Evolutionary conservation across 2,797 vertebrate species (phyloP).

Genomic region (Pelochelys cantorii): DNA sequence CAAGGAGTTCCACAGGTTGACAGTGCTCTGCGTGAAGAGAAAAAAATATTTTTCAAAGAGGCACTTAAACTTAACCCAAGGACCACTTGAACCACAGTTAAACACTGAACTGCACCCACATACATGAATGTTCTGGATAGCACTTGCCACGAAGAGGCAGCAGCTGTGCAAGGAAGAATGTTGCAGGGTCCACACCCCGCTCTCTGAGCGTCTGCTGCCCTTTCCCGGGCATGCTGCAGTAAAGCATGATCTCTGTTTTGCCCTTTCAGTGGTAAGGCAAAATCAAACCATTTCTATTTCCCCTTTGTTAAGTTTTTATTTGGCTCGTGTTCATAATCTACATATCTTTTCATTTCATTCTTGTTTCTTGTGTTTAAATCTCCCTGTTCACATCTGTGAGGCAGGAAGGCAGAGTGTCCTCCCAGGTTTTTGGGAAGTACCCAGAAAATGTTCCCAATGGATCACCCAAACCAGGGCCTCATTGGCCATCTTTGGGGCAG

Average conservation of each 20-base stretch:
- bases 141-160: rapidly evolving
- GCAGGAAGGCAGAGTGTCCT: not conserved
- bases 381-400: rapidly evolving
- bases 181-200: not conserved
- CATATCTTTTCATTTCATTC: not conserved
- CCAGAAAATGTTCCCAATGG: not conserved
- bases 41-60: too few relatives aligned
- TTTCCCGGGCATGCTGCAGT: not conserved
- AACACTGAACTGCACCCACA: too few relatives aligned
- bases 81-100: too few relatives aligned
- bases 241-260: not conserved
- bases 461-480: rapidly evolving
- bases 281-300: not conserved
- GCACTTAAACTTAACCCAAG: too few relatives aligned
- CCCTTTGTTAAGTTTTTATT: conserved; percentile 32
- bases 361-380: not conserved
- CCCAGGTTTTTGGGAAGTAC: not conserved
- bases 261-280: not conserved
- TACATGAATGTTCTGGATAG: rapidly evolving
- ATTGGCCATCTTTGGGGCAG: not conserved
- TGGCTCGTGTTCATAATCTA: not conserved
- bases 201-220: not conserved
- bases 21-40: too few relatives aligned
- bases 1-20: too few relatives aligned
- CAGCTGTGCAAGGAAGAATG: not conserved